Base-by-base conservation (phyloP, 2,113 vertebrate genomes). In the Austrofundulus limnaeus region DNA sequence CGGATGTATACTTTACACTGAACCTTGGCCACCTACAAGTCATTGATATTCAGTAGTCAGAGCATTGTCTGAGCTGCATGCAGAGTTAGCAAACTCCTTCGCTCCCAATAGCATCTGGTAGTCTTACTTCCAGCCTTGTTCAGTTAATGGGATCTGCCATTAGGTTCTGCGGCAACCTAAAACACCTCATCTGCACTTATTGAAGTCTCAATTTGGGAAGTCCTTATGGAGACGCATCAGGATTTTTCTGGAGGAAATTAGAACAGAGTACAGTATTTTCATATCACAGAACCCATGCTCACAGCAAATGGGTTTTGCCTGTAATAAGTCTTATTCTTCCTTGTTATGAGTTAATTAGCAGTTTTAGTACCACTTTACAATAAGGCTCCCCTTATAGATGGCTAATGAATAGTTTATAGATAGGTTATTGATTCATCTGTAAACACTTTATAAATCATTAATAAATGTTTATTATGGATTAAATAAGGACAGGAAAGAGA, bases 41-140 rank as follows among this genome's bases (percentile, higher is more conserved):
- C 82, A 85, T 85, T 82, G 64, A 72, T 74, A 87, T 80, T 81
- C 79, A 77, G 75, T 60, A 81, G 72, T 76, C 75, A 81, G 60
- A 25, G 11, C 37, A 39, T 60, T 70, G 72, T 62, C 42, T 48
- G 67, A 79, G 75, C 66, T 70, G 49, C 71, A 75, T 72, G 75
- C 72, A 68, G 48, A 78, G 42, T 73, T 48, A 66, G 55, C 39
- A 23, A 53, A 57, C 72, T 53, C 48, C 34, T 65, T 52, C 55
- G 46, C 47, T 69, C 69, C 45, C 48, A 38, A 19, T 34, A 57
- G 56, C 48, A 51, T 49, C 24, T 43, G 48, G 49, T 38, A 70
- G 49, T 69, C 58, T 62, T 38, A 57, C 48, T 49, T 34, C 42
- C 58, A 51, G 66, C 37, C 42, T 23, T 39, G 45, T 20, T 24